Percentiles rank a stretch among this genome's conserved stretches.
phyloP scores from a whole-genome alignment of 2,888 invertebrate genomes.

The Salpingus planirostris region DNA sequence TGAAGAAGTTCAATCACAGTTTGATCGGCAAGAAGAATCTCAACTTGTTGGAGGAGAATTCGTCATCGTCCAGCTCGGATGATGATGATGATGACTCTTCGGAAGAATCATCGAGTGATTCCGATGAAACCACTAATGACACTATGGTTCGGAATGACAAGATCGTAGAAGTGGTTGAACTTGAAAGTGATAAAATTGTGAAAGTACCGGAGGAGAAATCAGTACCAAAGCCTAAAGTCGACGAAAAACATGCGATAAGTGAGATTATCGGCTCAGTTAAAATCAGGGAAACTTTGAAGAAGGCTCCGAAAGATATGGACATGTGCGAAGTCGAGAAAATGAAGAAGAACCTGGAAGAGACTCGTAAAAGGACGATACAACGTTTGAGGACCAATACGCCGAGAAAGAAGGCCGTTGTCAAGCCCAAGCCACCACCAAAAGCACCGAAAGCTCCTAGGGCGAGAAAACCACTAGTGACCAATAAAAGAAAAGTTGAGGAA shows the following conservation, averaged over 20 bases:
- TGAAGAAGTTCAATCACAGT: conserved; percentile 24
- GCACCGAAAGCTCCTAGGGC: background rate
- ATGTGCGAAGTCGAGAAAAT: conserved; percentile 2
- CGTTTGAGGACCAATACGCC: background rate
- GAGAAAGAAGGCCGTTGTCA: background rate
- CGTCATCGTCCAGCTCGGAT: conserved; percentile 9
- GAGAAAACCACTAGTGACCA: conserved; percentile 1
- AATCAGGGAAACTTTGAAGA: conserved; percentile 6
- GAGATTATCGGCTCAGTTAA: conserved; percentile 8
- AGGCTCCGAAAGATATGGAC: background rate
- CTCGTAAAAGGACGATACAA: conserved; percentile 26
- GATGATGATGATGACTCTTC: too few species aligned
- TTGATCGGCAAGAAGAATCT: conserved; percentile 34
- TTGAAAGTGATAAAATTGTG: too few species aligned
- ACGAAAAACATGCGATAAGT: too few species aligned
- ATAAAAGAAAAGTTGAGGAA: conserved; percentile 1
- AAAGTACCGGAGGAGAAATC: too few species aligned
- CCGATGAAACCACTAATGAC: conserved; percentile 14
- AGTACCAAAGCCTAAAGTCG: too few species aligned
- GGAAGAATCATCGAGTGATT: conserved; percentile 3
- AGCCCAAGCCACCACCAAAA: too few species aligned
- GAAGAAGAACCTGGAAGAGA: conserved; percentile 26
- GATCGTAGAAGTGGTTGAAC: background rate
- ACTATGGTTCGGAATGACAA: conserved; percentile 18
- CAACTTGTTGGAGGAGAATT: conserved; percentile 22